Percentiles rank a stretch among this genome's conserved stretches.
Evolutionary conservation across 2,888 invertebrate species (phyloP).

Genomic region (Serrognathus titanus): DNA sequence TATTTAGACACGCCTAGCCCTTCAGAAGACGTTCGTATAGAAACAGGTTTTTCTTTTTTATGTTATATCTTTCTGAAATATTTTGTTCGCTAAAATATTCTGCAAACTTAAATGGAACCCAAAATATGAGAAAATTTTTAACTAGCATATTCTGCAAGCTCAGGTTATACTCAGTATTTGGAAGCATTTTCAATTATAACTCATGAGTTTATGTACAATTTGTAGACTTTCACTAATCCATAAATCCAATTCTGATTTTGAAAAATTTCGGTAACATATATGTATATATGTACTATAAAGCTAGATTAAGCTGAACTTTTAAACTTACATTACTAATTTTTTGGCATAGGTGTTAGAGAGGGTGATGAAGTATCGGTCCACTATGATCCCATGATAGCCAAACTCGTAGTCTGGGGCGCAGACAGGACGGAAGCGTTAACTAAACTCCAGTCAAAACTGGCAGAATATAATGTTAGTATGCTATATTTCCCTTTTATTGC

Average conservation of each 20-base stretch:
- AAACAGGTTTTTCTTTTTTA: constrained; percentile 58
- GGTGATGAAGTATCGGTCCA: constrained; percentile 96
- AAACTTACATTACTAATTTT: constrained; percentile 7
- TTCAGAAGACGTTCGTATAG: constrained; percentile 71
- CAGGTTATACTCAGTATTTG: too few species aligned
- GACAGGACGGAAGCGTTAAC: constrained; percentile 77
- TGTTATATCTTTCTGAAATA: background rate
- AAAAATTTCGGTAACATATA: background rate
- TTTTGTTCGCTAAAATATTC: background rate
- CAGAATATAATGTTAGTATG: constrained; percentile 76
- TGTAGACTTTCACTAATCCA: too few species aligned
- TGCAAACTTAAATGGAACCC: background rate
- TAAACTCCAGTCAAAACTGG: constrained; percentile 69
- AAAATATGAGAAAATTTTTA: too few species aligned
- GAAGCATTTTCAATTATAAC: too few species aligned
- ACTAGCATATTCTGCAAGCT: too few species aligned
- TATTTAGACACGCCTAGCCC: constrained; percentile 71
- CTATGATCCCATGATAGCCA: constrained; percentile 99
- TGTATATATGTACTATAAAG: too few species aligned
- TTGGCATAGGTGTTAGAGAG: constrained; percentile 62
- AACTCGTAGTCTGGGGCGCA: constrained; percentile 93
- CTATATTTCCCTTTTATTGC: background rate
- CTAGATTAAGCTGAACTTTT: background rate
- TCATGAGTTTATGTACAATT: too few species aligned
- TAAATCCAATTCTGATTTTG: background rate